A percentile compares a stretch with the other conserved stretches of the same genome.
phyloP scores from a whole-genome alignment of 2,113 vertebrate species.

The Ictidomys tridecemlineatus region DNA sequence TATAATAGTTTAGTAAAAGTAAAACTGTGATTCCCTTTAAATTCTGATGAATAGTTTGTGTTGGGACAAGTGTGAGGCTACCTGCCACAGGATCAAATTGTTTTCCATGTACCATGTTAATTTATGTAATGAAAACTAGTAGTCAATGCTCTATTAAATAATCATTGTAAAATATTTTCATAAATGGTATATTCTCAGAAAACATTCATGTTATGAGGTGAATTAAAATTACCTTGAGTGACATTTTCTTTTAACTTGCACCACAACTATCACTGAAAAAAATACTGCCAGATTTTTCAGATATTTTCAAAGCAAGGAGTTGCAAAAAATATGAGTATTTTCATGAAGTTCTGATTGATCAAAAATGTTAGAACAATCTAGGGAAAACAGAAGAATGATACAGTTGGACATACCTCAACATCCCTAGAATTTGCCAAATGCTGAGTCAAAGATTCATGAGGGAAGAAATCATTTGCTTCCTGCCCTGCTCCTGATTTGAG shows the following conservation, averaged over 20 bases:
- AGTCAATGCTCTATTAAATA: neutral
- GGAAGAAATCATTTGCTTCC: conserved; percentile 70
- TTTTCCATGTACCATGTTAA: neutral
- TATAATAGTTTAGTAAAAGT: neutral
- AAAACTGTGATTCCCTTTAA: neutral
- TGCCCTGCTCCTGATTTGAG: conserved; percentile 58
- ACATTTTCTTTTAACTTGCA: neutral
- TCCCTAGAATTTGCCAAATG: conserved; percentile 54
- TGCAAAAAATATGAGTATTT: neutral
- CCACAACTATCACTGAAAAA: neutral
- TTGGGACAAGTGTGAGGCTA: neutral
- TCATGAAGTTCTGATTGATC: conserved; percentile 42
- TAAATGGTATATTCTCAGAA: neutral
- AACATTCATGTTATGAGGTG: conserved; percentile 42
- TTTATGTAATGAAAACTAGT: neutral
- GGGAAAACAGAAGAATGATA: conserved; percentile 37
- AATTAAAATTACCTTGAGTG: neutral
- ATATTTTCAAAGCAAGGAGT: neutral
- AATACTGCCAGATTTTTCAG: neutral
- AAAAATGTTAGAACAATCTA: neutral
- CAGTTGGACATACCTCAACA: conserved; percentile 17
- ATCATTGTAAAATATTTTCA: neutral
- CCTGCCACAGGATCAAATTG: neutral
- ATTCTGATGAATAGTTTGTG: neutral
- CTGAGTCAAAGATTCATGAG: conserved; percentile 71